phyloP scores from a whole-genome alignment of 2,797 vertebrate genomes.

The Martes flavigula region DNA sequence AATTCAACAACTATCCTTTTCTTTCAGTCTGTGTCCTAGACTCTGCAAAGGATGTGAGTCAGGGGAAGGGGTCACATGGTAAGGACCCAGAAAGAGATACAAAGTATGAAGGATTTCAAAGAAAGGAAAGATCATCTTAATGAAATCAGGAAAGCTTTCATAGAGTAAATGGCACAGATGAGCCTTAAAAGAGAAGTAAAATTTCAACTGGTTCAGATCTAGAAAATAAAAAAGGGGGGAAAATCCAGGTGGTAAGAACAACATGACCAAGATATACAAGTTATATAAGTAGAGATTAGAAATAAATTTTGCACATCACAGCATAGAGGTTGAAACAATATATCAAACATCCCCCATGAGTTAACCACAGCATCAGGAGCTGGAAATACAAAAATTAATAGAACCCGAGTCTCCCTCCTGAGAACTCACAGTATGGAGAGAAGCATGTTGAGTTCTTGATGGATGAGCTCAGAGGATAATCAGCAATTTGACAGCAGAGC shows the following conservation, averaged over 20 bases:
- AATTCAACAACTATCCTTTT: not conserved
- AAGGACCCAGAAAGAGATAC: not conserved
- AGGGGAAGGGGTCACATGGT: not conserved
- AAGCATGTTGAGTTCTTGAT: not conserved
- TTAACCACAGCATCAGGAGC: not conserved
- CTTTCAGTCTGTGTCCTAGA: not conserved
- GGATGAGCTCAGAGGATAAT: not conserved
- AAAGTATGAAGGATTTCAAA: not conserved
- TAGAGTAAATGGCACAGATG: not conserved
- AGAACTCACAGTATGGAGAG: not conserved
- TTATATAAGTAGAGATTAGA: not conserved
- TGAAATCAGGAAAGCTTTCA: not conserved
- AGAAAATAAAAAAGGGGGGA: not conserved
- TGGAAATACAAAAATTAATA: not conserved
- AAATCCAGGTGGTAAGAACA: not conserved
- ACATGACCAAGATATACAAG: not conserved
- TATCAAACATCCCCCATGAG: not conserved
- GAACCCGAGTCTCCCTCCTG: fast-evolving
- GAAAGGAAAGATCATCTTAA: not conserved
- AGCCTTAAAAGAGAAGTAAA: not conserved
- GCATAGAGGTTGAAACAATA: not conserved
- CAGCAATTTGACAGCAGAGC: not conserved
- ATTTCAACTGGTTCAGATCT: not conserved
- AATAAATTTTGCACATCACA: not conserved
- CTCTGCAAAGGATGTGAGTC: not conserved